A percentile compares a stretch with the other conserved stretches of the same genome.
Evolutionary conservation across 2,888 invertebrate genomes (phyloP).

Genomic region (Horisme vitalbata): DNA sequence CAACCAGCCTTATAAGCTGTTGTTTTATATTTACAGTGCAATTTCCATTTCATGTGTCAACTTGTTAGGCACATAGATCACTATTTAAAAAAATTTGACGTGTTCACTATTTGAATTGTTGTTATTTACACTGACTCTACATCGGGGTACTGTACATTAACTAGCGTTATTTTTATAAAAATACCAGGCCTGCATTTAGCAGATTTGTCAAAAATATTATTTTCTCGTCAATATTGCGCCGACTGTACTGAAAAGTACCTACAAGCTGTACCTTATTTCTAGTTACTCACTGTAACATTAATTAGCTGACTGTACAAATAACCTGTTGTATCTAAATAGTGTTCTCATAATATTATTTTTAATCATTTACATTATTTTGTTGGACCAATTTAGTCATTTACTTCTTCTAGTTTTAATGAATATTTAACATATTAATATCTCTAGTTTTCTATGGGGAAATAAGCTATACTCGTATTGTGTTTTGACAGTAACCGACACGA

Average conservation of each 20-base stretch:
- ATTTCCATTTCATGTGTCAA: slow-evolving; percentile 16
- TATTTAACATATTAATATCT: too few species aligned
- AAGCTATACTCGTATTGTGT: slow-evolving; percentile 9
- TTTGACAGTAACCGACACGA: slow-evolving; percentile 13
- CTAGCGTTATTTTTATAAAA: slow-evolving; percentile 33
- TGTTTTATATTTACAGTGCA: slow-evolving; percentile 35
- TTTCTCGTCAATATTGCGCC: slow-evolving; percentile 19
- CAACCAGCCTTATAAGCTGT: slow-evolving; percentile 40
- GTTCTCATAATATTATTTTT: slow-evolving; percentile 10
- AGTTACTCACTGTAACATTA: slow-evolving; percentile 17
- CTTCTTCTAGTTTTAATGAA: not conserved
- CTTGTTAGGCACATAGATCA: slow-evolving; percentile 50
- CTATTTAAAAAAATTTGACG: slow-evolving; percentile 34
- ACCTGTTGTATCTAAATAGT: slow-evolving; percentile 21
- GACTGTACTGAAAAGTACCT: slow-evolving; percentile 19
- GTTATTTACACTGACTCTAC: slow-evolving; percentile 22
- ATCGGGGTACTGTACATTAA: slow-evolving; percentile 16
- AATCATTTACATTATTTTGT: slow-evolving; percentile 17
- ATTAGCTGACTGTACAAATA: slow-evolving; percentile 27
- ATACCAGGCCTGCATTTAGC: slow-evolving; percentile 31
- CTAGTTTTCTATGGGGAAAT: slow-evolving; percentile 10
- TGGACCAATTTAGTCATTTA: slow-evolving; percentile 23
- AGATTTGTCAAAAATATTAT: slow-evolving; percentile 32
- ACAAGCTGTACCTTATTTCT: slow-evolving; percentile 26
- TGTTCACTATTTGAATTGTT: slow-evolving; percentile 25